phyloP scores from a whole-genome alignment of 2,113 vertebrate genomes.

The Heteronetta atricapilla region DNA sequence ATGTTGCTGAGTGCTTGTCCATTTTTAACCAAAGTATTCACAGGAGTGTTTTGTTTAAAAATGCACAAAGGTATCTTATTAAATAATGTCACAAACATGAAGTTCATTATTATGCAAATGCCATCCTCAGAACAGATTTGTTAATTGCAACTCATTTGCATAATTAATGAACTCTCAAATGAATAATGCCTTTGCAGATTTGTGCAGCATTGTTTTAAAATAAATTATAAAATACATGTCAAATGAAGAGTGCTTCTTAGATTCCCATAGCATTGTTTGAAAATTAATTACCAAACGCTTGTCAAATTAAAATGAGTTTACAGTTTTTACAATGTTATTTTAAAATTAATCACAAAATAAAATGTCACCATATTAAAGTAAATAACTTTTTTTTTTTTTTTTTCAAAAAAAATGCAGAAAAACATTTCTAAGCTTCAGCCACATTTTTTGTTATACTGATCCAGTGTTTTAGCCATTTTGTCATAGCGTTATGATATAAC shows the following conservation, averaged over 20 bases:
- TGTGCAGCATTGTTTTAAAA: slow-evolving; percentile 89
- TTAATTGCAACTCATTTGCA: slow-evolving; percentile 96
- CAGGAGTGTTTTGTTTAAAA: slow-evolving; percentile 78
- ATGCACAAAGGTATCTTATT: slow-evolving; percentile 90
- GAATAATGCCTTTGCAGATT: slow-evolving; percentile 92
- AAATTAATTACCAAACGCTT: slow-evolving; percentile 86
- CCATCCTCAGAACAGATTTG: slow-evolving; percentile 90
- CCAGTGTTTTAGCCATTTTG: slow-evolving; percentile 45
- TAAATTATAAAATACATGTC: slow-evolving; percentile 92
- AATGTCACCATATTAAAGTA: slow-evolving; percentile 74
- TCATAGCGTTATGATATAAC: slow-evolving; percentile 49
- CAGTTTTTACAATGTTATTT: slow-evolving; percentile 81
- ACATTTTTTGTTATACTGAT: slow-evolving; percentile 40
- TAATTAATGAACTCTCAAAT: slow-evolving; percentile 97
- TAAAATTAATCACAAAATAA: slow-evolving; percentile 83
- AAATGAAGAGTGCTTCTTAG: slow-evolving; percentile 81
- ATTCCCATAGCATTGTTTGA: slow-evolving; percentile 81
- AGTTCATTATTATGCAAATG: slow-evolving; percentile 95
- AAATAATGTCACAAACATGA: slow-evolving; percentile 90
- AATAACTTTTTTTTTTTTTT: slow-evolving; percentile 65
- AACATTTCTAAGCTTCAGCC: slow-evolving; percentile 61
- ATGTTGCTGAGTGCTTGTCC: slow-evolving; percentile 63
- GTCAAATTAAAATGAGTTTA: slow-evolving; percentile 85
- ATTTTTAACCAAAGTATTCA: slow-evolving; percentile 74
- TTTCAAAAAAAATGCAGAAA: slow-evolving; percentile 51